Conservation (phyloP, 2,797 vertebrate genomes). For the Falco rusticolus region DNA sequence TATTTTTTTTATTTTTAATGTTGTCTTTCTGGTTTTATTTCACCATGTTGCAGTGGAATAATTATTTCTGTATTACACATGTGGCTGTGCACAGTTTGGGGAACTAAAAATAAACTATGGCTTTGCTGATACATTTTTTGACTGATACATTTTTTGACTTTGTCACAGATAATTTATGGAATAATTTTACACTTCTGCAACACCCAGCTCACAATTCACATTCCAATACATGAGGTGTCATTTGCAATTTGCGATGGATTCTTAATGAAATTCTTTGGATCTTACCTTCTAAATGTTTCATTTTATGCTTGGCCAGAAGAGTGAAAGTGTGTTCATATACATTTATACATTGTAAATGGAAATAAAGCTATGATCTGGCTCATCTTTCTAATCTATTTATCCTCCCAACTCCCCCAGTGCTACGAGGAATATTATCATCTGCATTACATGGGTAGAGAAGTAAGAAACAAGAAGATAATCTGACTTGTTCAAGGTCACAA, state of each 20-base stretch:
- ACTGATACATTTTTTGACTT: conserved; percentile 66
- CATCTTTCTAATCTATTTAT: conserved; percentile 68
- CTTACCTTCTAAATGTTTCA: conserved; percentile 72
- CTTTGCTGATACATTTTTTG: conserved; percentile 44
- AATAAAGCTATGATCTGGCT: conserved; percentile 68
- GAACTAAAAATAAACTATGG: conserved; percentile 68
- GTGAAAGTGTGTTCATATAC: conserved; percentile 60
- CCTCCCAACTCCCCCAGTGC: conserved; percentile 50
- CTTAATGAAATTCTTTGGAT: conserved; percentile 72
- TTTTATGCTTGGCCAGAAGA: conserved; percentile 73
- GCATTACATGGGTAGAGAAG: neutral
- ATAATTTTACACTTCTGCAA: conserved; percentile 71
- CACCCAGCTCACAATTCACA: conserved; percentile 61
- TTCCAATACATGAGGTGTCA: conserved; percentile 71
- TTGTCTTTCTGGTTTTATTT: conserved; percentile 3
- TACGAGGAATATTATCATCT: neutral
- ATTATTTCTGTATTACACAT: conserved; percentile 24
- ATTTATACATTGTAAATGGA: conserved; percentile 65
- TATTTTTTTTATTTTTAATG: neutral
- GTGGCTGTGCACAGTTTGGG: conserved; percentile 25
- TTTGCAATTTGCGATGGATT: conserved; percentile 61
- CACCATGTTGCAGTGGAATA: neutral
- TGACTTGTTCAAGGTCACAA: conserved; percentile 35
- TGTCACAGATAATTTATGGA: conserved; percentile 74
- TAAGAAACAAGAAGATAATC: conserved; percentile 6